Evolutionary conservation across 2,113 vertebrate species (phyloP), one percentile per base, ranked within the genome.

Genomic region (Campylomormyrus tamandua): DNA sequence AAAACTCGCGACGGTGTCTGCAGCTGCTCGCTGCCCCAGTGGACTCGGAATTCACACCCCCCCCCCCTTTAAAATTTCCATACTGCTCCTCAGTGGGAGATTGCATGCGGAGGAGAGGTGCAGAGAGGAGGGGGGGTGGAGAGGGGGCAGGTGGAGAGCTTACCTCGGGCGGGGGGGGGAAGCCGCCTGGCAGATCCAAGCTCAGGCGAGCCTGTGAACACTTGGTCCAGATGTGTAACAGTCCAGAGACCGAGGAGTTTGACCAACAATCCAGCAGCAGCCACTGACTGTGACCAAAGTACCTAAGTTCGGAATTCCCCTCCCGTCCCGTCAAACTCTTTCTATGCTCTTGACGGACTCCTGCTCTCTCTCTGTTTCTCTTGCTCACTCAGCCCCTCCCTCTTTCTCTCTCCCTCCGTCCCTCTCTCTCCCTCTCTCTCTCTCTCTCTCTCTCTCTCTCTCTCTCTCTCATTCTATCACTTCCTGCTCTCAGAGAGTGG

Each of bases 1-100:
- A 93, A 91, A 93, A 93, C 95, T 93, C 92, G 92, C 94, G 91
- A 93, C 93, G 94, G 93, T 94, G 95, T 95, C 94, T 94, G 95
- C 93, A 93, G 94, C 93, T 91, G 93, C 93, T 31, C 1, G 35
- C 15, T 77, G 31, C 35, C 91, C 87, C 90, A 92, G 50, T 92
- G 70, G 83, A 62, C 91, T 90, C 92, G 94, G 92, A 92, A 93
- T 93, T 94, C 94, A 93, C 94, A 93, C 89, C 90, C 91, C 83
- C 88, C 88, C 89, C 83, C 91, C 92, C 92, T 92, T 88, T 91
- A 93, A 94, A 89, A 92, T 94, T 94, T 94, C 94, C 94, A 94
- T 94, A 91, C 91, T 92, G 90, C 91, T 94, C 92, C 91, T 89
- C 5, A 92, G 87, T 90, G 89, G 83, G 84, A 89, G 77, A 90